phyloP scores from a whole-genome alignment of 2,113 vertebrate species.

The Ctenodactylus gundi region DNA sequence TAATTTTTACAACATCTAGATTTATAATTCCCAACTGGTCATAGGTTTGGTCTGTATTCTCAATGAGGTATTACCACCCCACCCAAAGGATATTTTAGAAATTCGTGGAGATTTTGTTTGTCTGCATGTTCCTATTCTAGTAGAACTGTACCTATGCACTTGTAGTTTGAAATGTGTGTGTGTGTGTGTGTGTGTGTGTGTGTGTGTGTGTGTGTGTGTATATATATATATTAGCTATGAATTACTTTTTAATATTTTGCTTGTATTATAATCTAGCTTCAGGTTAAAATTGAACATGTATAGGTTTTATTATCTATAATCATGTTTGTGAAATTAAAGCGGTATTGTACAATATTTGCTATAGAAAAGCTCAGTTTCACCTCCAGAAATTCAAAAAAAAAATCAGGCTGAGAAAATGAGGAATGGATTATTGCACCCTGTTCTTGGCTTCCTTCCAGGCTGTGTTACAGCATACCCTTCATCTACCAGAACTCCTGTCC shows the following conservation, averaged over 20 bases:
- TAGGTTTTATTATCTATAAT: neutral
- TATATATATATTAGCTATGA: neutral
- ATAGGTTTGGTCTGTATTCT: neutral
- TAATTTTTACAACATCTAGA: neutral
- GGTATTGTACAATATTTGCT: neutral
- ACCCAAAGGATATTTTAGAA: neutral
- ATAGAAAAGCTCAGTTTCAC: constrained; percentile 8
- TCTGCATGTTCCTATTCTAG: neutral
- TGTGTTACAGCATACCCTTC: neutral
- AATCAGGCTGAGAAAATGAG: neutral
- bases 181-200: no score
- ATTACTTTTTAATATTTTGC: neutral
- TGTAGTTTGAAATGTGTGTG: neutral
- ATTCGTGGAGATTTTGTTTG: neutral
- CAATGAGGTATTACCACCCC: neutral
- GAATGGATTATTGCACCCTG: neutral
- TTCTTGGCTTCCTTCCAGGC: neutral
- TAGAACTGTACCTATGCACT: neutral
- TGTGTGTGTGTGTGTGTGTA: no score
- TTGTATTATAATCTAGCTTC: neutral
- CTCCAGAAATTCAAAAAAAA: neutral
- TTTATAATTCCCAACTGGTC: neutral
- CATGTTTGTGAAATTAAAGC: neutral
- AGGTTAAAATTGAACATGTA: neutral
- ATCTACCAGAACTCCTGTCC: neutral